These are phyloP conservation scores for Watsonalla binaria DNA, from an alignment of 2,888 invertebrate genomes.

Conservation along the genomic window DNA sequence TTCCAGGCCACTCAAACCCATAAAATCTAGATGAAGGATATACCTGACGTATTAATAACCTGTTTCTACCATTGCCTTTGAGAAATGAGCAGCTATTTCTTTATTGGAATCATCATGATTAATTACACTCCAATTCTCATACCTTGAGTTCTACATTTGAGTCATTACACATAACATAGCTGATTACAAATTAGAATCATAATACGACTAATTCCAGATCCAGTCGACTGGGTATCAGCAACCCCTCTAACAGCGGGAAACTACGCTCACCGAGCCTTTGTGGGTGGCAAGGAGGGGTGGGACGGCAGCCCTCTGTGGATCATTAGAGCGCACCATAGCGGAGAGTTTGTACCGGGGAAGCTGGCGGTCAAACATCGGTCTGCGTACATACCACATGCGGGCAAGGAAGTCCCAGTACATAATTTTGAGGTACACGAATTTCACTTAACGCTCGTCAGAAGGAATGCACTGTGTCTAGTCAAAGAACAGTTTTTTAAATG, in stretches of 20 bases:
- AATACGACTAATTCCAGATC: slow-evolving; percentile 18
- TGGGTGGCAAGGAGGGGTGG: slow-evolving; percentile 65
- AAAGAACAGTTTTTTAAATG: too few species aligned
- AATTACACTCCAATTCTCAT: too few species aligned
- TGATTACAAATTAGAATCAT: neutral
- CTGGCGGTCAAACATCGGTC: slow-evolving; percentile 55
- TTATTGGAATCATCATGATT: too few species aligned
- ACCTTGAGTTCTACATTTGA: too few species aligned
- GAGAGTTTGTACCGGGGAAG: slow-evolving; percentile 65
- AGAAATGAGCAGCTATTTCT: too few species aligned
- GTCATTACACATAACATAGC: neutral
- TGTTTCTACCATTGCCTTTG: too few species aligned
- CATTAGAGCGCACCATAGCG: slow-evolving; percentile 61
- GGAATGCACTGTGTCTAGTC: too few species aligned
- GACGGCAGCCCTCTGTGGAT: slow-evolving; percentile 67
- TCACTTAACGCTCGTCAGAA: too few species aligned
- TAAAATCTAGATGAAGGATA: too few species aligned
- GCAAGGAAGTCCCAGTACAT: slow-evolving; percentile 61
- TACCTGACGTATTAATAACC: too few species aligned
- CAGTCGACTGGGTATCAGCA: slow-evolving; percentile 55
- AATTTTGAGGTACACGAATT: slow-evolving; percentile 47
- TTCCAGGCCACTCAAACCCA: too few species aligned
- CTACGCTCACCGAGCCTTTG: slow-evolving; percentile 46
- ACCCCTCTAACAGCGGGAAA: slow-evolving; percentile 39
- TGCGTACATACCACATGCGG: slow-evolving; percentile 57